Base-by-base conservation (phyloP, 2,888 invertebrate species). In the Argyresthia albistria region DNA sequence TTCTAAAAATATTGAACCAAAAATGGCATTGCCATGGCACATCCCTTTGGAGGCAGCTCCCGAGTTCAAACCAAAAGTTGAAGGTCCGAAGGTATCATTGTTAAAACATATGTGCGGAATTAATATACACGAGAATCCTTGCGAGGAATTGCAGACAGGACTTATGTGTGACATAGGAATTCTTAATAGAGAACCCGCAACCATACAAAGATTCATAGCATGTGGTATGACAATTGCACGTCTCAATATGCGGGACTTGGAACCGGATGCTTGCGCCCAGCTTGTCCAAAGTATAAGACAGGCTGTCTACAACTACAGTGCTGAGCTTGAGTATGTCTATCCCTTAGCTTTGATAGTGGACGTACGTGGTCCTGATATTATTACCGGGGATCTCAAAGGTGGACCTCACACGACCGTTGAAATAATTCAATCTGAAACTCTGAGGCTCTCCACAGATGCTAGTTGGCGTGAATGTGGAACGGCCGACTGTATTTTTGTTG, bases 401-500 rank as follows among this genome's bases (percentile, higher is more conserved):
- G 84, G 82, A n/a, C 72, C 75, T 1, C 67, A 65, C 37, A 60
- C 76, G 6, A 77, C 75, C 10, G 56, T 82, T 54, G 80, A 83
- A 59, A 64, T 88, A 35, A 50, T 69, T 8, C 64, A 78, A 64
- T 72, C 76, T 45, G 69, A 79, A 51, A 69, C 68, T 12, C 78
- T 89, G 9, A 73, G 83, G 56, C 58, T 91, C 46, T 90, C 90
- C 10, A 87, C 82, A 1, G 89, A 90, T 62, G 59, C 76, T 6
- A 77, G 73, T 50, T 90, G 89, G 79, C 79, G 86, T 54, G 88
- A 90, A 60, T 76, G 84, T 59, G 90, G 90, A 1, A 89, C 84
- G 8, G 65, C 77, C 45, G 88, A 89, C 54, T 89, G 89, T 66
- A 76, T 91, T 35, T 90, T 79, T 62, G 71, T 90, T 35, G 86